Evolutionary conservation across 1,140 invertebrate species (phyloP), one percentile per base, ranked within the genome.

Genomic region (Dolichoris vasculosae): DNA sequence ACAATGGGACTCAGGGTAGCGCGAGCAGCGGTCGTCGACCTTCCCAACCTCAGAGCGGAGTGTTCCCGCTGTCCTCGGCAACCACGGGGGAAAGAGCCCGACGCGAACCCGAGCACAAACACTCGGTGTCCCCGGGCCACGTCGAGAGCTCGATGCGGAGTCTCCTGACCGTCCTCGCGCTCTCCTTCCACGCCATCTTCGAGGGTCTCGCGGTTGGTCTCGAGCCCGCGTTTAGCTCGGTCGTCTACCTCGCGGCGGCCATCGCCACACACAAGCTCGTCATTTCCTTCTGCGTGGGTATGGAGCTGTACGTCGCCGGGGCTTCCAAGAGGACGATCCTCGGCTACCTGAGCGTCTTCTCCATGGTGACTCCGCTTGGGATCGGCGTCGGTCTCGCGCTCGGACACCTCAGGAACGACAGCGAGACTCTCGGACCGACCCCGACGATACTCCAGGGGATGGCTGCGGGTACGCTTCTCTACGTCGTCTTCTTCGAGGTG

Each of bases 401-500:
- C 43, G 90, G 91, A 0, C 89, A 93, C 35, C 90, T 93, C n/a
- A 90, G 92, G 20, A 92, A 93, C 80, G 91, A 92, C 87, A 95
- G 91, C 87, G 92, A 91, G 6, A 92, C 91, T 9, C 87, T 93
- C 0, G 93, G 92, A 0, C 90, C 92, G 0, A 91, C 90, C 0
- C 91, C 93, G 0, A 92, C 93, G 0, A 92, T 97, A 7, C 93
- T 98, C 0, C 97, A 98, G 89, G 97, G 97, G 15, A 95, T 98
- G 92, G 97, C 97, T 0, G 96, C 96, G 67, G 97, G 97, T 32
- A 98, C 97, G 0, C 94, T 98, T 20, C 94, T 98, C 0, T 98
- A 98, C 90, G 97, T 98, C 55, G 97, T 98, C 2, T 98, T 98
- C 94, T 98, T 98, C 90, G 97, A 98, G 93, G 97, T 98, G 43